Conservation (phyloP, 2,888 invertebrate genomes). For the Sepiola atlantica region DNA sequence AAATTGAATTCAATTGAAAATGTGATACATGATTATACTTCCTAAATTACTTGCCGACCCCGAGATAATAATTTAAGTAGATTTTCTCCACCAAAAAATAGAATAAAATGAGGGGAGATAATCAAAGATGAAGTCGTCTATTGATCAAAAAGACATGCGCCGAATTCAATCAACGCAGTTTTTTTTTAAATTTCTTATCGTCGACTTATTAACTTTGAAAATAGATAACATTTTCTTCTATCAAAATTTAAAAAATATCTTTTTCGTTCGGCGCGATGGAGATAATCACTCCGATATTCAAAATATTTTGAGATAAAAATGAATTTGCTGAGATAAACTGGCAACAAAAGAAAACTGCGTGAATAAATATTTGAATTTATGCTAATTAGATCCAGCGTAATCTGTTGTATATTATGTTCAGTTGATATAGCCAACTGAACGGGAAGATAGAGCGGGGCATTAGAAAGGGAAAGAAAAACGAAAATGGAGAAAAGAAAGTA, state of each 20-base stretch:
- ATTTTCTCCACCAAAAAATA: background rate
- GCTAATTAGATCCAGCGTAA: background rate
- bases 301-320: background rate
- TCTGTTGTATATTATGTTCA: background rate
- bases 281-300: background rate
- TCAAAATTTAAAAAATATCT: background rate
- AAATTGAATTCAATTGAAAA: background rate
- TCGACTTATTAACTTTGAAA: background rate
- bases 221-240: background rate
- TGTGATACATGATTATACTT: background rate
- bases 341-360: background rate
- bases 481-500: background rate
- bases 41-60: background rate
- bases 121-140: background rate
- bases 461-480: background rate
- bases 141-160: background rate
- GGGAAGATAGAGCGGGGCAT: background rate
- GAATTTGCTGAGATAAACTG: background rate
- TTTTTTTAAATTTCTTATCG: background rate
- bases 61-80: background rate
- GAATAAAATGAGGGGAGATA: too few relatives aligned
- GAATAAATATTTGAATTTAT: conserved; percentile 8
- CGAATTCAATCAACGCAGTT: background rate
- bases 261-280: background rate
- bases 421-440: too few relatives aligned